Evolutionary conservation across 1,140 invertebrate species (phyloP).

Genomic region (Penaeus japonicus): DNA sequence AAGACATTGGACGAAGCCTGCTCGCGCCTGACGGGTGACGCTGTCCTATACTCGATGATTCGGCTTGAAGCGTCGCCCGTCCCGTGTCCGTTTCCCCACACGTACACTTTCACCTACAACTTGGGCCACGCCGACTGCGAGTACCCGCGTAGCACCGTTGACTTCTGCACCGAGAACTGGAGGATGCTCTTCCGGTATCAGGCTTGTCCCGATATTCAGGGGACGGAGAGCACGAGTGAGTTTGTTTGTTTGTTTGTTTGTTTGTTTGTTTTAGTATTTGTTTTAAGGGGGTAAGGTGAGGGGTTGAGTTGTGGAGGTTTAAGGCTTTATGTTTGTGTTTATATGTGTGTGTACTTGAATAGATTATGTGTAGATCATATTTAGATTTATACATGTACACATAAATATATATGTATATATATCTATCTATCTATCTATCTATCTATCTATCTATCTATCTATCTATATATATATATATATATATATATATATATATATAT

Average conservation of each 20-base stretch:
- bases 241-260: not conserved
- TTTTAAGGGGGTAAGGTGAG: not conserved
- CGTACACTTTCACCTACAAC: slow-evolving; percentile 86
- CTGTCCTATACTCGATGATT: slow-evolving; percentile 87
- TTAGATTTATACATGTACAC: not conserved
- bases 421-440: too few species aligned
- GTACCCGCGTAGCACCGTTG: slow-evolving; percentile 77
- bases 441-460: too few species aligned
- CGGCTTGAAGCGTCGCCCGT: slow-evolving; percentile 73
- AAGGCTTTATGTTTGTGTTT: not conserved
- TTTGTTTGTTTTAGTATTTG: not conserved
- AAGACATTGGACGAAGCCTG: slow-evolving; percentile 68
- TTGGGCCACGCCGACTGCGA: slow-evolving; percentile 78
- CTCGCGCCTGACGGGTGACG: slow-evolving; percentile 85
- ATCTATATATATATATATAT: too few species aligned
- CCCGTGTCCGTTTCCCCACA: slow-evolving; percentile 67
- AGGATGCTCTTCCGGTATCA: slow-evolving; percentile 85
- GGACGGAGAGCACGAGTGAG: slow-evolving; percentile 56
- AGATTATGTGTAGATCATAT: too few species aligned
- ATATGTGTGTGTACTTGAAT: not conserved
- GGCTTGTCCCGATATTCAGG: slow-evolving; percentile 83
- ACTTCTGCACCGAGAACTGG: slow-evolving; percentile 83
- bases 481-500: too few species aligned
- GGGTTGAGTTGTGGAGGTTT: too few species aligned
- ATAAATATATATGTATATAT: too few species aligned